Evolutionary conservation across 2,113 vertebrate species (phyloP), one percentile per base, ranked within the genome.

Genomic region (Myocastor coypus): DNA sequence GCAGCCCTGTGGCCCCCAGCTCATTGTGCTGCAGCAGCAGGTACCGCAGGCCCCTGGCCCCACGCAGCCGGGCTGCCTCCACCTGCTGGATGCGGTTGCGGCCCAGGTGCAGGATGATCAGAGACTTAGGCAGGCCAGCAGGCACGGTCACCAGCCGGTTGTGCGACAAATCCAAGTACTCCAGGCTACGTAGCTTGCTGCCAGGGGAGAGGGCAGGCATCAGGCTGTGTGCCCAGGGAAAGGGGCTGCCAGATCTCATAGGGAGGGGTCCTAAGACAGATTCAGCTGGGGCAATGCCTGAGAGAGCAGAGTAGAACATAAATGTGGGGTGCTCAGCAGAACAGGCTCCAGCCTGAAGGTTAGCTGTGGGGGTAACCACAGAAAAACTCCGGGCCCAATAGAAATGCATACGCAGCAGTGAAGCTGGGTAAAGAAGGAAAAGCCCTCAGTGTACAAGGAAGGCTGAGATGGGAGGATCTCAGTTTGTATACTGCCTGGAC

Each of bases 141-240:
- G 98, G 98, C 68, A 98, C 97, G 1, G 90, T 13, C 0, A 81
- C 84, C 91, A 98, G 89, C 93, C 87, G 96, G 66, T 98, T 98
- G 94, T 97, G 97, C 17, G 98, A 98, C 66, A 98, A 96, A 66
- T 98, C 98, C 95, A 98, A 82, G 87, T 98, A 98, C 90, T 98
- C 97, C 7, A 98, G 95, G 83, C 96, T 81, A 50, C 22, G 91
- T 87, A 98, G 94, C 91, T 97, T 97, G 97, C 98, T 98, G 96
- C 6, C 12, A 71, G 83, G 83, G 78, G 75, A 88, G 42, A 85
- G 83, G 78, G 63, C 6, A 7, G 1, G 50, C 0, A 0, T 71
- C 0, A 0, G 89, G 42, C 63, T 30, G 5, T 28, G 66, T 13
- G 75, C 26, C 28, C 4, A 57, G 75, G 64, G 61, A 5, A 0